Percentiles rank a stretch among this genome's conserved stretches.
These are phyloP conservation scores for Rhincodon typus DNA, from an alignment of 2,797 vertebrate genomes.

Conservation along the genomic window DNA sequence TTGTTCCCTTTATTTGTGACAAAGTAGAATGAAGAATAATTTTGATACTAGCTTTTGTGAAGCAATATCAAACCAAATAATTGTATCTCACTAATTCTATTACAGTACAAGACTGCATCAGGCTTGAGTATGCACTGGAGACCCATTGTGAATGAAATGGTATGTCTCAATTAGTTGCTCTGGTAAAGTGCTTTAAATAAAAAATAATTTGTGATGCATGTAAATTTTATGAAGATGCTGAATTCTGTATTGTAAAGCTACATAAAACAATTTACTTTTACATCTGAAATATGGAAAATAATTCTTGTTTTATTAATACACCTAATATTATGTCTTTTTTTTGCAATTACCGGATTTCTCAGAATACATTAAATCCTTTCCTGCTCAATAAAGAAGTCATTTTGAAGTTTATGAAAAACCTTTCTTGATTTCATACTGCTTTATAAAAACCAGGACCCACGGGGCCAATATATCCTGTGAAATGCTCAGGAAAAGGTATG, in stretches of 20 bases:
- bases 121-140: slow-evolving; percentile 23
- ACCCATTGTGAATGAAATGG: slow-evolving; percentile 31
- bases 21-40: neutral
- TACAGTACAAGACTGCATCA: slow-evolving; percentile 27
- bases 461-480: neutral
- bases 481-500: neutral
- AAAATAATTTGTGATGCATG: slow-evolving; percentile 33
- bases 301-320: neutral
- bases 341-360: slow-evolving; percentile 24
- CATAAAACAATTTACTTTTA: slow-evolving; percentile 26
- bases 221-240: slow-evolving; percentile 29
- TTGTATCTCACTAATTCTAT: slow-evolving; percentile 32
- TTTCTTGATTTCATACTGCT: neutral
- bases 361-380: neutral
- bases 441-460: neutral
- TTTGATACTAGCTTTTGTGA: neutral
- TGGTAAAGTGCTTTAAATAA: slow-evolving; percentile 35
- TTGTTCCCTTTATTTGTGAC: neutral
- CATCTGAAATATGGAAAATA: neutral
- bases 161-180: slow-evolving; percentile 30
- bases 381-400: slow-evolving; percentile 19
- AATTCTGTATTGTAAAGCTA: neutral
- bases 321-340: slow-evolving; percentile 2
- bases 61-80: slow-evolving; percentile 32
- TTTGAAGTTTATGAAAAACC: neutral